phyloP scores from a whole-genome alignment of 2,113 vertebrate genomes.

The Cacatua alba region DNA sequence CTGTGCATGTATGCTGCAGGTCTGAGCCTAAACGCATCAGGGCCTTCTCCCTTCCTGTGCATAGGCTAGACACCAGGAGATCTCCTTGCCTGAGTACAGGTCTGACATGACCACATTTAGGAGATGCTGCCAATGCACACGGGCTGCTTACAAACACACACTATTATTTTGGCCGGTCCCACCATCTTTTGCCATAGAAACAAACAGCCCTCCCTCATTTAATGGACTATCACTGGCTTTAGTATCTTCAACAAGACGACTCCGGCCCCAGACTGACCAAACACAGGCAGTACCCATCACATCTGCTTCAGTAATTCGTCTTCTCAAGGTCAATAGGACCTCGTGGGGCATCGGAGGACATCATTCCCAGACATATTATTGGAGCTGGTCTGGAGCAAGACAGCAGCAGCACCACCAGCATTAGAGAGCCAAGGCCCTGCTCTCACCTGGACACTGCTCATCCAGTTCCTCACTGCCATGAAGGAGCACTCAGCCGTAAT shows the following conservation, averaged over 20 bases:
- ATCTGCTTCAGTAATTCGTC: not conserved
- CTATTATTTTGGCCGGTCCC: not conserved
- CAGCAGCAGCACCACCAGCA: not conserved
- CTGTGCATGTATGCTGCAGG: not conserved
- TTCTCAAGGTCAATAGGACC: not conserved
- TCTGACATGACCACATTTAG: fast-evolving
- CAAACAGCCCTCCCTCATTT: not conserved
- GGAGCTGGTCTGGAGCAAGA: not conserved
- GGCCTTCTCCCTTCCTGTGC: not conserved
- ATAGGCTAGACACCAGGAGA: not conserved
- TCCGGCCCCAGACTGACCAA: not conserved
- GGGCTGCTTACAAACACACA: not conserved
- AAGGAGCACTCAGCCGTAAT: conserved; percentile 73
- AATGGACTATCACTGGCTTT: not conserved
- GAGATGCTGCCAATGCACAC: not conserved
- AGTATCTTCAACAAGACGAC: not conserved
- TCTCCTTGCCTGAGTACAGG: not conserved
- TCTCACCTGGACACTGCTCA: conserved; percentile 80
- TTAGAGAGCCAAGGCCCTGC: fast-evolving
- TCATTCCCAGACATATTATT: fast-evolving
- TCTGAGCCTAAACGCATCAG: not conserved
- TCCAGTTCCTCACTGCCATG: conserved; percentile 76
- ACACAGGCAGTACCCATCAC: not conserved
- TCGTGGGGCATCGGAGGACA: fast-evolving
- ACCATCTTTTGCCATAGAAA: not conserved